Percentiles rank a stretch among this genome's conserved stretches.
Evolutionary conservation across 1,140 invertebrate species (phyloP).

Genomic region (Portunus trituberculatus): DNA sequence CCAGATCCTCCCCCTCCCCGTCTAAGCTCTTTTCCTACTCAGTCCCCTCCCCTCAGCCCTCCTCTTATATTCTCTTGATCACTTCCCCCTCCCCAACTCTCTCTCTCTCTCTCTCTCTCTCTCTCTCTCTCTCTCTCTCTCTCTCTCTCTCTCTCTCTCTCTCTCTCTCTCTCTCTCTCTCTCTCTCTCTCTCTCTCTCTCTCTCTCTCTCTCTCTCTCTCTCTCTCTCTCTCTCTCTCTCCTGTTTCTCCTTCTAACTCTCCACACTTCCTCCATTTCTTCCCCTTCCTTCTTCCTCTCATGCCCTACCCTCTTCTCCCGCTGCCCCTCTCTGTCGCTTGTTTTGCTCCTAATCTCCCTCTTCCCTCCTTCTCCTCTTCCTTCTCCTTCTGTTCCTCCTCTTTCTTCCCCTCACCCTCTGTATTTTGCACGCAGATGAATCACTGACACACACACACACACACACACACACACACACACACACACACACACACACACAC

Average conservation of each 20-base stretch:
- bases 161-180: not conserved
- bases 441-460: conserved; percentile 10
- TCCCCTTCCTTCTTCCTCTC: too few species aligned
- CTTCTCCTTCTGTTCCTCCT: not conserved
- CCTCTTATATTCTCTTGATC: not conserved
- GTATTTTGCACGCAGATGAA: not conserved
- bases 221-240: not conserved
- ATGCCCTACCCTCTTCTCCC: not conserved
- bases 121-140: not conserved
- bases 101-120: not conserved
- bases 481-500: not conserved
- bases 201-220: not conserved
- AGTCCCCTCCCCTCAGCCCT: not conserved
- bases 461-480: conserved; percentile 43
- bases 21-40: not conserved
- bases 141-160: not conserved
- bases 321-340: not conserved
- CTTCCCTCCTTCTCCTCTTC: not conserved
- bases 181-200: not conserved
- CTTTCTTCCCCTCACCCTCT: not conserved
- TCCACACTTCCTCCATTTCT: not conserved
- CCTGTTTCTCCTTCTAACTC: not conserved
- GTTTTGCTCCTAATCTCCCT: not conserved
- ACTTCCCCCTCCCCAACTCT: too few species aligned
- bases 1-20: not conserved